Evolutionary conservation across 1,140 invertebrate species (phyloP).

Genomic region (Calycopis cecrops): DNA sequence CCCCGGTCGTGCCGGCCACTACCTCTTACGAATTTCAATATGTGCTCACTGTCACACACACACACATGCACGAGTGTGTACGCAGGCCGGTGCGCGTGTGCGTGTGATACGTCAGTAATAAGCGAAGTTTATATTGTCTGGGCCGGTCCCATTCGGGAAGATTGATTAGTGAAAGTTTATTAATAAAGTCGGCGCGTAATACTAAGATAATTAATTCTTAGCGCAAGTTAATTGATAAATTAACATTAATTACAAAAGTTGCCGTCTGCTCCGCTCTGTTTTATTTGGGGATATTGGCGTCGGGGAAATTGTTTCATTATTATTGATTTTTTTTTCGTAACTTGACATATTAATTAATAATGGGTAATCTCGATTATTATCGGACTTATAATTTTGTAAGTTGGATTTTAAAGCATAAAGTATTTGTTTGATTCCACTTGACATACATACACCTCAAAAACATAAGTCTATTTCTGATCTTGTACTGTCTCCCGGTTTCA

Average conservation of each 20-base stretch:
- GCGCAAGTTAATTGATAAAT: constrained; percentile 69
- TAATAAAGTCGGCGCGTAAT: constrained; percentile 65
- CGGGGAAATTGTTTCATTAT: constrained; percentile 3
- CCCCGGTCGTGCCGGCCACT: too few species aligned
- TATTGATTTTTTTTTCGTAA: neutral
- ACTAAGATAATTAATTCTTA: constrained; percentile 70
- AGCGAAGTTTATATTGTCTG: constrained; percentile 10
- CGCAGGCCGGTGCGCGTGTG: too few species aligned
- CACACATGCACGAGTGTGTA: too few species aligned
- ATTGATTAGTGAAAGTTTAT: constrained; percentile 71
- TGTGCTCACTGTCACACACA: too few species aligned
- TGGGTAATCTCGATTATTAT: neutral
- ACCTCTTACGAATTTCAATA: too few species aligned
- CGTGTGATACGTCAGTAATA: neutral
- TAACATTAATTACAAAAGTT: constrained; percentile 71
- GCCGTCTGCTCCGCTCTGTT: constrained; percentile 28
- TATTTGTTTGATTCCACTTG: too few species aligned
- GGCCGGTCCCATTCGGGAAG: constrained; percentile 42
- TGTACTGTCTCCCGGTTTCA: too few species aligned
- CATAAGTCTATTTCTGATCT: too few species aligned
- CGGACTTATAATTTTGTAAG: too few species aligned
- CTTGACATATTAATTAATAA: neutral
- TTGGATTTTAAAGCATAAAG: too few species aligned
- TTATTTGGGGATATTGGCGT: constrained; percentile 34
- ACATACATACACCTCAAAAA: too few species aligned